These are phyloP conservation scores for Castor canadensis DNA, from an alignment of 2,113 vertebrate species.

Conservation along the genomic window DNA sequence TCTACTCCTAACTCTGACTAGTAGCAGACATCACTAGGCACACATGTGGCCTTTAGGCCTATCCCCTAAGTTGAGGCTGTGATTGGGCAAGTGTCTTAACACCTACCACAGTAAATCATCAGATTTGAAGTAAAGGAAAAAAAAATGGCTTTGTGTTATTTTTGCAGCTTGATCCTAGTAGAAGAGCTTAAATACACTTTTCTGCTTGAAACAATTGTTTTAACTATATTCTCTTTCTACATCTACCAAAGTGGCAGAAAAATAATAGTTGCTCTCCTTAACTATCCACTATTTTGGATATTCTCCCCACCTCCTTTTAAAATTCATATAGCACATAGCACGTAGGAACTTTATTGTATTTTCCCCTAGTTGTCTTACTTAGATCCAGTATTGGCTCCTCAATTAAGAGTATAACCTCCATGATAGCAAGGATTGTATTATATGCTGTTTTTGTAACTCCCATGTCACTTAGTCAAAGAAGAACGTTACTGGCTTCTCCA, in stretches of 20 bases:
- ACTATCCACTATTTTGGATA: not conserved
- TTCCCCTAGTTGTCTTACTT: not conserved
- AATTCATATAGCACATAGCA: not conserved
- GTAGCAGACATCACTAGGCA: not conserved
- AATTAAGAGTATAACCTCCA: not conserved
- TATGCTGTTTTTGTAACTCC: not conserved
- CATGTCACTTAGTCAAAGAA: not conserved
- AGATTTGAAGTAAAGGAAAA: not conserved
- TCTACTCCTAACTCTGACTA: not conserved
- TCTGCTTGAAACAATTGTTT: not conserved
- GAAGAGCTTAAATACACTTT: not conserved
- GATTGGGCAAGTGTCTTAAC: not conserved
- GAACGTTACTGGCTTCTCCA: not conserved
- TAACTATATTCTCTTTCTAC: not conserved
- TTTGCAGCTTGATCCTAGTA: slow-evolving; percentile 9
- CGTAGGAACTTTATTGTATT: not conserved
- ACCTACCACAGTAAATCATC: not conserved
- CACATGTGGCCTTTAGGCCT: not conserved
- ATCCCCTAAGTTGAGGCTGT: not conserved
- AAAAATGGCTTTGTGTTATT: not conserved
- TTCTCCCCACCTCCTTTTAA: not conserved
- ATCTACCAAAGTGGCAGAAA: not conserved
- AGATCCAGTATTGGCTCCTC: not conserved
- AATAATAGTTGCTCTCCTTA: not conserved
- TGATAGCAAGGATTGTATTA: not conserved